Evolutionary conservation across 2,797 vertebrate species (phyloP).

Genomic region (Danio jaintianensis): DNA sequence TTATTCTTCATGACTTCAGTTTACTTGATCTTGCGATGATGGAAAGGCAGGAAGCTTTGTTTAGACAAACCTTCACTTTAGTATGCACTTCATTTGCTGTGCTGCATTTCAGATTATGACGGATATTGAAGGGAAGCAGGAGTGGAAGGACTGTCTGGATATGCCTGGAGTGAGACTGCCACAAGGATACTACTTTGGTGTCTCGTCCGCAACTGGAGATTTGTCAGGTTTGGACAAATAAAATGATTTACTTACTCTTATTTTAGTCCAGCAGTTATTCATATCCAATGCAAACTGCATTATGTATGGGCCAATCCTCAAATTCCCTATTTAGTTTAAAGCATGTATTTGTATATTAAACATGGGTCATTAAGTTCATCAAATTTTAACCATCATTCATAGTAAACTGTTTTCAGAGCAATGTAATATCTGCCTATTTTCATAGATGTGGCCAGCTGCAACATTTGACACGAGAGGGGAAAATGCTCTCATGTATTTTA

Average conservation of each 20-base stretch:
- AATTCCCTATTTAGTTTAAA: background rate
- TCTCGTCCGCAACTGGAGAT: constrained; percentile 91
- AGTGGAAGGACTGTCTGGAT: constrained; percentile 91
- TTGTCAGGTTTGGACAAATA: constrained; percentile 82
- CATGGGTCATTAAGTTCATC: background rate
- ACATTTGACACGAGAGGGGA: background rate
- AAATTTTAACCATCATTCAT: background rate
- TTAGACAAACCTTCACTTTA: background rate
- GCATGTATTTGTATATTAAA: background rate
- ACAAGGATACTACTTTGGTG: constrained; percentile 88
- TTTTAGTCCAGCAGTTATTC: background rate
- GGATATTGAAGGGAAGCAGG: constrained; percentile 88
- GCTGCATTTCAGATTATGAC: constrained; percentile 81
- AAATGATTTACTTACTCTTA: background rate
- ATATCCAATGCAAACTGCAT: background rate
- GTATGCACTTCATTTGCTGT: background rate
- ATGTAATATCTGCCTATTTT: background rate
- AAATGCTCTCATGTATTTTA: background rate
- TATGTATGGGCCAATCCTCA: background rate
- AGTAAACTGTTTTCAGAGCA: background rate
- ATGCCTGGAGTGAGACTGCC: constrained; percentile 86
- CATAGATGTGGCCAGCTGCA: background rate
- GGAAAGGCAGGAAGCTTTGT: background rate
- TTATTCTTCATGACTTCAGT: background rate
- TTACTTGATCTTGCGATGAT: background rate